phyloP scores from a whole-genome alignment of 2,113 vertebrate genomes.

The Petromus typicus region DNA sequence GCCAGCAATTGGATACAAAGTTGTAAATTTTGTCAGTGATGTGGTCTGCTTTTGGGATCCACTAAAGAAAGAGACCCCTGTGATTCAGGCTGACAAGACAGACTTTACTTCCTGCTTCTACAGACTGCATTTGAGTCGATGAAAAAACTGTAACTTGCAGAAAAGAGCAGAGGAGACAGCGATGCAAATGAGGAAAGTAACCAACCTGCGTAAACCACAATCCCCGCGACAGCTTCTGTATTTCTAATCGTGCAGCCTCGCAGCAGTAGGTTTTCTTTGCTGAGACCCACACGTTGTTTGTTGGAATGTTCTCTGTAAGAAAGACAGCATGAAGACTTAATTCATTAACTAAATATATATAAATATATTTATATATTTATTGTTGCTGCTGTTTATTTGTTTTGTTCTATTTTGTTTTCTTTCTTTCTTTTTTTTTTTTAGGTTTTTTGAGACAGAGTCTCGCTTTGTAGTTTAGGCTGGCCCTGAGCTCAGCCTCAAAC shows the following conservation, averaged over 20 bases:
- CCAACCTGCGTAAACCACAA: conserved; percentile 97
- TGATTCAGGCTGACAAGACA: background rate
- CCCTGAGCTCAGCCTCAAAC: no score
- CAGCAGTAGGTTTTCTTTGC: conserved; percentile 93
- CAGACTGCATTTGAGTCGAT: background rate
- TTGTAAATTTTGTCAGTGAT: background rate
- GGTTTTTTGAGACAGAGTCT: no score
- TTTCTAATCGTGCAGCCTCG: conserved; percentile 96
- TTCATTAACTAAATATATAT: background rate
- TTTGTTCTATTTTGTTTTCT: no score
- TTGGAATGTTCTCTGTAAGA: conserved; percentile 90
- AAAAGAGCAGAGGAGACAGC: background rate
- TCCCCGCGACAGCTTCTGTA: conserved; percentile 94
- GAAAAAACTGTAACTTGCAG: background rate
- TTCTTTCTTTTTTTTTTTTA: no score
- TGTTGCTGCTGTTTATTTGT: no score
- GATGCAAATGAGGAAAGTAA: background rate
- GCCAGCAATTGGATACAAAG: background rate
- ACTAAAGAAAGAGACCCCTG: conserved; percentile 18
- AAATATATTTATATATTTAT: no score
- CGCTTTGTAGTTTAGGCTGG: no score
- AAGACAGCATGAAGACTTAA: conserved; percentile 12
- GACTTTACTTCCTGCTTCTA: background rate
- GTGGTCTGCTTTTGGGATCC: background rate
- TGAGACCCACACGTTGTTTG: conserved; percentile 91